A percentile compares a stretch with the other conserved stretches of the same genome.
Conservation (phyloP, 2,797 vertebrate genomes). For the Sphenopsis melanotis region DNA sequence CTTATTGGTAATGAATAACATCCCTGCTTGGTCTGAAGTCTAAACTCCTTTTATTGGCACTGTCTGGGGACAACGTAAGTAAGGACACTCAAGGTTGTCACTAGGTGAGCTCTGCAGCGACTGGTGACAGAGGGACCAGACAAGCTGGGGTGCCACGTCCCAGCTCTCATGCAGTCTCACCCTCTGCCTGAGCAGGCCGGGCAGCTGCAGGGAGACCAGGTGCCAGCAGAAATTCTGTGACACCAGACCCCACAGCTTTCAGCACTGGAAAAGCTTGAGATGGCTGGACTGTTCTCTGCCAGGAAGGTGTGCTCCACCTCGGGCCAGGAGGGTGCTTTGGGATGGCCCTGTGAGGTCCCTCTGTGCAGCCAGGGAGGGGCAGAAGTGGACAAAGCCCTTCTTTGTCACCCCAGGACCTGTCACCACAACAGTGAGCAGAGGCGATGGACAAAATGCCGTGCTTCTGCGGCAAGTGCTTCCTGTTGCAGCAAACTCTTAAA, state of each 20-base stretch:
- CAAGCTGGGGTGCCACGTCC: neutral
- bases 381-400: neutral
- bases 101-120: conserved; percentile 24
- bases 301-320: neutral
- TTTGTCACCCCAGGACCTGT: neutral
- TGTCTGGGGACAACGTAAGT: neutral
- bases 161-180: neutral
- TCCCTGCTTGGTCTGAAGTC: neutral
- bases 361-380: neutral
- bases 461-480: neutral
- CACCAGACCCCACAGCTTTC: neutral
- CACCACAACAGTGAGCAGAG: neutral
- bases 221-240: neutral
- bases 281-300: neutral
- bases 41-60: conserved; percentile 49
- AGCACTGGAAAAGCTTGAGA: neutral
- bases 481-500: neutral
- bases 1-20: conserved; percentile 38
- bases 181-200: neutral
- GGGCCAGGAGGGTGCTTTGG: neutral
- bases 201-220: fast-evolving
- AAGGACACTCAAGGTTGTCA: conserved; percentile 56
- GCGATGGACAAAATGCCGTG: neutral
- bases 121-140: neutral
- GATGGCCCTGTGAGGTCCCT: neutral